phyloP scores from a whole-genome alignment of 2,113 vertebrate genomes.

The Mandrillus leucophaeus region DNA sequence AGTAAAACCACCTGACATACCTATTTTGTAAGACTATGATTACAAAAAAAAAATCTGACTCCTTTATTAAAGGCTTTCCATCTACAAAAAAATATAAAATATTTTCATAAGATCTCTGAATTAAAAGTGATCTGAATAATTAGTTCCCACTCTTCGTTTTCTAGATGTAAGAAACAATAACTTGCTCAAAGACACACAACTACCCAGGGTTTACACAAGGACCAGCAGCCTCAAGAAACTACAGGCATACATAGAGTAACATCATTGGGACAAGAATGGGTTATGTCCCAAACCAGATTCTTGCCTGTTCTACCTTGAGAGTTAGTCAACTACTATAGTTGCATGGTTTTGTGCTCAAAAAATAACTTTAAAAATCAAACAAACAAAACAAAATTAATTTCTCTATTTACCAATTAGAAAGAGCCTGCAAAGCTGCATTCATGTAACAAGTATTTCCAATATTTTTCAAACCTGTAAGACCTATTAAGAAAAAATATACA shows the following conservation, averaged over 20 bases:
- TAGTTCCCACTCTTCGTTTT: background rate
- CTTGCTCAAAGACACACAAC: background rate
- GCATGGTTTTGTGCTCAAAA: background rate
- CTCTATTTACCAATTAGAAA: slow-evolving; percentile 96
- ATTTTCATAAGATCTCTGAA: slow-evolving; percentile 9
- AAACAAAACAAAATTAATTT: background rate
- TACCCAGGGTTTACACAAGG: background rate
- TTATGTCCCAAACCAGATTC: background rate
- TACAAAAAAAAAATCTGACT: background rate
- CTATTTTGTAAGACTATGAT: background rate
- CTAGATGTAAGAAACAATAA: background rate
- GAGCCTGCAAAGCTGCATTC: slow-evolving; percentile 98
- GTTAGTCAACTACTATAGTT: background rate
- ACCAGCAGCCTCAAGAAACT: background rate
- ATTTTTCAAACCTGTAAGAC: slow-evolving; percentile 98
- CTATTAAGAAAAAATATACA: slow-evolving; percentile 82
- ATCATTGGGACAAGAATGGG: background rate
- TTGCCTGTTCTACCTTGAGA: background rate
- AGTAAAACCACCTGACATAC: background rate
- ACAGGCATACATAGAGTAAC: background rate
- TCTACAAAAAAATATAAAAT: background rate
- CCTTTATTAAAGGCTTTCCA: background rate
- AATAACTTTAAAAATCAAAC: background rate
- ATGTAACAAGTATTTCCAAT: slow-evolving; percentile 99
- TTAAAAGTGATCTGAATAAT: slow-evolving; percentile 21